Evolutionary conservation across 2,113 vertebrate genomes (phyloP), one percentile per base, ranked within the genome.

Genomic region (Columbina picui): DNA sequence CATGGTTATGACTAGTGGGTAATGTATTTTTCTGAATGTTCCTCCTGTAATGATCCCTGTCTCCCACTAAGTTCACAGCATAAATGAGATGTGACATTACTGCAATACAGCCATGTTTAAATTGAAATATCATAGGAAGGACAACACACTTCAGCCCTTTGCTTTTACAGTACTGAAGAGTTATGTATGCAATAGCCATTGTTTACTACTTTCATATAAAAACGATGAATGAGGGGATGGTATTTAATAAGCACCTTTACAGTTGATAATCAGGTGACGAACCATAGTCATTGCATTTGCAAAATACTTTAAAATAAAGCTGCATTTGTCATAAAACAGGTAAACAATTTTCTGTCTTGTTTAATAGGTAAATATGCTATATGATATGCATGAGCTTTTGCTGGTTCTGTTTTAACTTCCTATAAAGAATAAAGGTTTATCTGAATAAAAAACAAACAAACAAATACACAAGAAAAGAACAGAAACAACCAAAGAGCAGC

Each of bases 21-120:
- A 91, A 94, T 93, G 38, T 79, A 93, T 92, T 97, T 96, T 95
- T 90, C 94, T 96, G 90, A 87, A 1, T 56, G 88, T 89, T 96
- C 56, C 4, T 60, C 63, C 69, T 34, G 15, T 94, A 95, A 93
- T 87, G 90, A 94, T 94, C 78, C 73, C 91, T 96, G 90, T 95
- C 95, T 97, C 84, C 93, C 55, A 94, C 93, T 71, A 93, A 97
- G 93, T 59, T 87, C 86, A 38, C 45, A 45, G 67, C 43, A 68
- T 73, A 96, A 97, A 97, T 26, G 3, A 97, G 96, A 96, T 86
- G 83, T 85, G 97, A 94, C 89, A 75, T 45, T 80, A 6, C 90
- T 64, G 93, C 90, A 90, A 56, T 53, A 64, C 91, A 73, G 91
- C 87, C 59, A 94, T 49, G 78, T 97, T 96, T 94, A 93, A 96